Percentiles rank a stretch among this genome's conserved stretches.
phyloP scores from a whole-genome alignment of 2,113 vertebrate genomes.

The Lepus timidus region DNA sequence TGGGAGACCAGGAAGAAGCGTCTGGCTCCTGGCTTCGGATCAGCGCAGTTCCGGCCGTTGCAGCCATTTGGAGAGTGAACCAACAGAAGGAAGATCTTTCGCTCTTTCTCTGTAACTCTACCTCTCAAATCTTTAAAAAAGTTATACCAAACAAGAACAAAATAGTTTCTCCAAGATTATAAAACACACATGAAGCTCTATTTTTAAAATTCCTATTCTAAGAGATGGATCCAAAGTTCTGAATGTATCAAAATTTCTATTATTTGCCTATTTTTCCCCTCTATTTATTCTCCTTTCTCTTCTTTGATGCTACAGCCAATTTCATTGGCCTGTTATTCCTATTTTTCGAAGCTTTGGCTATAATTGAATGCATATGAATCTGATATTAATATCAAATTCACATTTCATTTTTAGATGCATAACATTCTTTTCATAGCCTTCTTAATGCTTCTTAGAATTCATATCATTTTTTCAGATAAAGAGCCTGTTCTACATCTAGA shows the following conservation, averaged over 20 bases:
- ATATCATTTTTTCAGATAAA: conserved; percentile 34
- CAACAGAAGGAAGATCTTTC: no score
- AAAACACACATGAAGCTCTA: not conserved
- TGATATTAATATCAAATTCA: not conserved
- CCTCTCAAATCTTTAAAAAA: no score
- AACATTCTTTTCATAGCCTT: conserved; percentile 4
- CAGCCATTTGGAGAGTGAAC: no score
- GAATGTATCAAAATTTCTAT: not conserved
- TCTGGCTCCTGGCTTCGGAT: no score
- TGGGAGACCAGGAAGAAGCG: no score
- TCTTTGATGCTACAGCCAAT: not conserved
- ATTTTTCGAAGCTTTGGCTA: not conserved
- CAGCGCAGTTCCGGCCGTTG: no score
- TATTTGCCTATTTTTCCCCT: not conserved
- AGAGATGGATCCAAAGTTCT: not conserved
- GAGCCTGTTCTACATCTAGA: not conserved
- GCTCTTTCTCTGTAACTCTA: no score
- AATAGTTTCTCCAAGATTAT: not conserved
- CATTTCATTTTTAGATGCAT: conserved; percentile 2
- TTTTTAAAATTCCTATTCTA: not conserved
- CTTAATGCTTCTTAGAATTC: conserved; percentile 19
- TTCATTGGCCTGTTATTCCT: not conserved
- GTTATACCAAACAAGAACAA: not conserved
- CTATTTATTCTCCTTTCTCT: not conserved
- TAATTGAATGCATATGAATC: not conserved